These are phyloP conservation scores for Actinopyga echinites DNA, from an alignment of 53 echinoderm and acorn worm genomes.

Conservation along the genomic window DNA sequence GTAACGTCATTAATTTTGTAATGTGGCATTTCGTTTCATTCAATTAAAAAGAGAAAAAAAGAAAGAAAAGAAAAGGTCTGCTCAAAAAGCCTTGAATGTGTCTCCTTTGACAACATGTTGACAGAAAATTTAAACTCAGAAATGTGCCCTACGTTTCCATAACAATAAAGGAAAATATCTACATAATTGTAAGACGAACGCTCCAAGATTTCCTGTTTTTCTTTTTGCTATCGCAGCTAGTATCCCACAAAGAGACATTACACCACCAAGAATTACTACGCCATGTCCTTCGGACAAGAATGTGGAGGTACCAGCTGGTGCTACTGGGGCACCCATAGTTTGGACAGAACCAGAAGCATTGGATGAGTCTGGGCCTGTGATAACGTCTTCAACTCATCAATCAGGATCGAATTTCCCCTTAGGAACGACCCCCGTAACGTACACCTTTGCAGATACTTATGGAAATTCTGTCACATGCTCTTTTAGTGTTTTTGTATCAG, in stretches of 20 bases:
- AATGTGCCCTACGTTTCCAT: too few species aligned
- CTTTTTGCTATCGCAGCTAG: conserved; percentile 41
- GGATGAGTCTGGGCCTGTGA: conserved; percentile 54
- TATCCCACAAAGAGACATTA: conserved; percentile 16
- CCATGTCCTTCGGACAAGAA: conserved; percentile 54
- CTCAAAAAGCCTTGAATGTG: too few species aligned
- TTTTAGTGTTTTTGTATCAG: conserved; percentile 64
- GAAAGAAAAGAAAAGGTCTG: too few species aligned
- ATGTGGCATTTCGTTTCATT: too few species aligned
- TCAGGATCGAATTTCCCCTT: conserved; percentile 51
- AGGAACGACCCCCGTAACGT: conserved; percentile 57
- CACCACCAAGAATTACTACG: conserved; percentile 56
- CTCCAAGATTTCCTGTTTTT: too few species aligned
- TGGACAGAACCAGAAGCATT: conserved; percentile 64
- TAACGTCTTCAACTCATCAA: conserved; percentile 7
- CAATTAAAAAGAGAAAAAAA: too few species aligned
- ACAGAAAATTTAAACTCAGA: too few species aligned
- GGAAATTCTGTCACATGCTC: conserved; percentile 60
- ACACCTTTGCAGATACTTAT: conserved; percentile 62
- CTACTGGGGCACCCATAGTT: conserved; percentile 15
- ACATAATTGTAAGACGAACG: too few species aligned
- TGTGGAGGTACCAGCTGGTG: conserved; percentile 41
- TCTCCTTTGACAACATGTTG: too few species aligned
- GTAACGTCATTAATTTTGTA: too few species aligned
- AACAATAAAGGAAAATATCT: too few species aligned